phyloP scores from a whole-genome alignment of 35 echinoderm and acorn worm species.

The Lytechinus pictus region DNA sequence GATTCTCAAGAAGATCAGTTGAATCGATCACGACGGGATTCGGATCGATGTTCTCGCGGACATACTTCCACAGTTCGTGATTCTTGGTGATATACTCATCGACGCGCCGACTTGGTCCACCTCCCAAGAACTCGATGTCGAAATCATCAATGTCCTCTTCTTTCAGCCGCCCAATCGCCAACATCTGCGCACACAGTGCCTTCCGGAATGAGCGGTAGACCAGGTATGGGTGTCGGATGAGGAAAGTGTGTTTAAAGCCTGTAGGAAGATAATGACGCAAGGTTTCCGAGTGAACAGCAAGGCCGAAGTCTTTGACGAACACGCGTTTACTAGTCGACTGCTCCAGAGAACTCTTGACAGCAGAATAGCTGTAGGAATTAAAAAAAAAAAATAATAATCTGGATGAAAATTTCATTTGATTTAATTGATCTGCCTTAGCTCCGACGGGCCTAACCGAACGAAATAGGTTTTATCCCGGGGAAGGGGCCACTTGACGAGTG shows the following conservation, averaged over 20 bases:
- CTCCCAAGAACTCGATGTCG: not conserved
- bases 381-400: not conserved
- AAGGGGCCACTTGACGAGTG: no score
- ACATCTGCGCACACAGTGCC: not conserved
- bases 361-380: not conserved
- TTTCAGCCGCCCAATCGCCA: not conserved
- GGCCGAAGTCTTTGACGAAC: not conserved
- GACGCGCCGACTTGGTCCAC: not conserved
- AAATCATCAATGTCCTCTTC: not conserved
- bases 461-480: no score
- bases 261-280: not conserved
- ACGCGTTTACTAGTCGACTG: not conserved
- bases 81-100: constrained; percentile 7
- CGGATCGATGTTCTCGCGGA: constrained; percentile 27
- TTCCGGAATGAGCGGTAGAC: not conserved
- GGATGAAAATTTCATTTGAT: no score
- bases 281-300: not conserved
- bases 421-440: no score
- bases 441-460: no score
- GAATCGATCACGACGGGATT: constrained; percentile 53
- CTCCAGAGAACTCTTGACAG: constrained; percentile 3
- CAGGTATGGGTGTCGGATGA: constrained; percentile 7
- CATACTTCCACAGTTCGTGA: constrained; percentile 14
- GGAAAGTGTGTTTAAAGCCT: not conserved
- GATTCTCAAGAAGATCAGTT: constrained; percentile 39